Evolutionary conservation across 2,113 vertebrate species (phyloP).

Genomic region (Gadus macrocephalus): DNA sequence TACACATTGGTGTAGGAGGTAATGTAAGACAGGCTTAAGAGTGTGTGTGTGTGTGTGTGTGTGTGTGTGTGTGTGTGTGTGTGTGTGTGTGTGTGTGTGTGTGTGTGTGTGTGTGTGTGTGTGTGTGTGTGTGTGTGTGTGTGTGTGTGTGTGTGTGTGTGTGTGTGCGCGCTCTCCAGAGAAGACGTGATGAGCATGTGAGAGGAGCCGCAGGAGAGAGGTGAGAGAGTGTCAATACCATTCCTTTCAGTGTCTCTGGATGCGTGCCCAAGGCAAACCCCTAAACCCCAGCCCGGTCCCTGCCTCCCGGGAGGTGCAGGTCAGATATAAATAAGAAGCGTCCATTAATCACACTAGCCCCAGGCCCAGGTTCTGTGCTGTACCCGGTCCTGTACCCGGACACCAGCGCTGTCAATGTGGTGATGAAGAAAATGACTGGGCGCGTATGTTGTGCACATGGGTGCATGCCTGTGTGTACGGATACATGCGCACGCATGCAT

Average conservation of each 20-base stretch:
- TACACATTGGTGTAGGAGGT: constrained; percentile 16
- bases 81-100: not conserved
- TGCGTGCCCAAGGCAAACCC: constrained; percentile 28
- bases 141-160: not conserved
- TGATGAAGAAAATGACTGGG: constrained; percentile 3
- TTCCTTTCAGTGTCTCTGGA: constrained; percentile 19
- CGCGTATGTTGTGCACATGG: constrained; percentile 20
- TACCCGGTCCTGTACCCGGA: constrained; percentile 8
- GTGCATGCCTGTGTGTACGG: constrained; percentile 21
- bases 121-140: not conserved
- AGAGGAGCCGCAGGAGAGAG: constrained; percentile 21
- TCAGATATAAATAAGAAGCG: constrained; percentile 59
- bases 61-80: not conserved
- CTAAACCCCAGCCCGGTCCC: constrained; percentile 9
- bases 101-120: not conserved
- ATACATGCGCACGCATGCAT: too few species aligned
- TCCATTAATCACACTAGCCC: constrained; percentile 48
- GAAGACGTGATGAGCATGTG: constrained; percentile 5
- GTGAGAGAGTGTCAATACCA: constrained; percentile 27
- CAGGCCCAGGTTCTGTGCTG: constrained; percentile 36
- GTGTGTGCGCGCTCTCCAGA: constrained; percentile 8
- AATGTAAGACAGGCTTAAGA: constrained; percentile 21
- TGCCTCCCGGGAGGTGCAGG: constrained; percentile 29
- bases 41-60: constrained; percentile 1
- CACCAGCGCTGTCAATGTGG: constrained; percentile 1